Base-by-base conservation (phyloP, 2,797 vertebrate genomes). In the Tapera naevia region DNA sequence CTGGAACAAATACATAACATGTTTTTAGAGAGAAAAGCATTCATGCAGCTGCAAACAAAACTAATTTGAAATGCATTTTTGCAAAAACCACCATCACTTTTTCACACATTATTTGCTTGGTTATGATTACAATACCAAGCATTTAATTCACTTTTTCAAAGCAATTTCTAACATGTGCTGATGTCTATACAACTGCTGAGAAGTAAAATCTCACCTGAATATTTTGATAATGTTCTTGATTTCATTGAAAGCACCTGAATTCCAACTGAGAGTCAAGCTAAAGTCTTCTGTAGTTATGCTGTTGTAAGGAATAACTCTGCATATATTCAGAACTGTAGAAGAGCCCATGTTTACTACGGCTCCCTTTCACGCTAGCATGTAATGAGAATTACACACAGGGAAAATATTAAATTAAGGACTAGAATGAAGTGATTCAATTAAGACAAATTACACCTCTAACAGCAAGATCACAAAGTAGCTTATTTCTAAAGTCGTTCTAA, bases 261-360 rank as follows among this genome's bases (percentile, higher is more conserved):
- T 25, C 43, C 48, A 71, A 2, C 0, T 18, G 23, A 65, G 5
- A 80, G n/a, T 10, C 28, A 83, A 60, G n/a, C 18, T 78, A 80
- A 81, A 79, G 11, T 19, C 54, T 67, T 33, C 28, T 25, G 16
- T 46, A 71, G 70, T 35, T 94, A 17, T 71, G 33, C 4, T 83
- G 37, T n/a, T 45, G 0, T 56, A 62, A 14, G 35, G 32, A 92
- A 35, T 37, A 90, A 48, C 28, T 48, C 22, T 9, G 9, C 6
- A 65, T 8, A 8, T 11, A 58, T 32, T 66, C 46, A 51, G 28
- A 81, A 62, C 19, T 58, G 51, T 51, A 76, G 33, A 82, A 94
- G 4, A 57, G 33, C 13, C 43, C 5, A 1, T 32, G 54, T 60
- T 70, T 45, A 73, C 35, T n/a, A 58, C 0, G 1, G 21, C 8